These are phyloP conservation scores for Andrena chrysosceles DNA, from an alignment of 2,888 invertebrate genomes.

Conservation along the genomic window DNA sequence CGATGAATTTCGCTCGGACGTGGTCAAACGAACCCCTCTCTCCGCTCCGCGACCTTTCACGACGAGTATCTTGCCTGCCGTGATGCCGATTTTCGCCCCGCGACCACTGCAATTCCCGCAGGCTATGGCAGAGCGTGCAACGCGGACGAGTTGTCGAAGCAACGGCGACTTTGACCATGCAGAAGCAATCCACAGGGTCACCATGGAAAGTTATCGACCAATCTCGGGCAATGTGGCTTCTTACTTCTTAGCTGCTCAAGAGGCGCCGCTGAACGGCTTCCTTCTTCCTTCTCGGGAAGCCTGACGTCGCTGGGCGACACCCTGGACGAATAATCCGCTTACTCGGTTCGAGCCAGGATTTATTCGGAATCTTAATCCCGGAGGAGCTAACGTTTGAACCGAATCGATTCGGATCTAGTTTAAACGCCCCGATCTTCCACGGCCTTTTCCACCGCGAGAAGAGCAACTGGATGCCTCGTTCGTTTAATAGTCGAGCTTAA, in stretches of 20 bases:
- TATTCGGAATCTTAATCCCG: conserved; percentile 63
- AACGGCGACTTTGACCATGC: background rate
- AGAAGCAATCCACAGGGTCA: background rate
- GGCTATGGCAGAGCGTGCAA: background rate
- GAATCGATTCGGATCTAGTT: conserved; percentile 50
- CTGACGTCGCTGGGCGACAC: conserved; percentile 20
- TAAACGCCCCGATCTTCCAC: conserved; percentile 39
- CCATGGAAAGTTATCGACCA: conserved; percentile 43
- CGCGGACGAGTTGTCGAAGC: background rate
- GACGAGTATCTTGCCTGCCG: background rate
- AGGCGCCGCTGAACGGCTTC: conserved; percentile 47
- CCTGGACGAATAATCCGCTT: conserved; percentile 59
- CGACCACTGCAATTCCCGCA: background rate
- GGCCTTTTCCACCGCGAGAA: background rate
- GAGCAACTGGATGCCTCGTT: conserved; percentile 3
- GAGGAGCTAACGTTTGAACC: conserved; percentile 13
- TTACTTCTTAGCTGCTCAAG: conserved; percentile 47
- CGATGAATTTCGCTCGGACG: conserved; percentile 37
- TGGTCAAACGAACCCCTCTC: conserved; percentile 12
- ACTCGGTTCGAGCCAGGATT: conserved; percentile 52
- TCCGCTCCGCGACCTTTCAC: conserved; percentile 26
- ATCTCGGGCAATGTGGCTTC: conserved; percentile 47
- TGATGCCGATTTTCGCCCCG: background rate
- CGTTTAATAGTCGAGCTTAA: conserved; percentile 47
- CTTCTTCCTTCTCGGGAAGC: conserved; percentile 42